These are phyloP conservation scores for Syrrhaptes paradoxus DNA, from an alignment of 2,113 vertebrate species.

Conservation along the genomic window DNA sequence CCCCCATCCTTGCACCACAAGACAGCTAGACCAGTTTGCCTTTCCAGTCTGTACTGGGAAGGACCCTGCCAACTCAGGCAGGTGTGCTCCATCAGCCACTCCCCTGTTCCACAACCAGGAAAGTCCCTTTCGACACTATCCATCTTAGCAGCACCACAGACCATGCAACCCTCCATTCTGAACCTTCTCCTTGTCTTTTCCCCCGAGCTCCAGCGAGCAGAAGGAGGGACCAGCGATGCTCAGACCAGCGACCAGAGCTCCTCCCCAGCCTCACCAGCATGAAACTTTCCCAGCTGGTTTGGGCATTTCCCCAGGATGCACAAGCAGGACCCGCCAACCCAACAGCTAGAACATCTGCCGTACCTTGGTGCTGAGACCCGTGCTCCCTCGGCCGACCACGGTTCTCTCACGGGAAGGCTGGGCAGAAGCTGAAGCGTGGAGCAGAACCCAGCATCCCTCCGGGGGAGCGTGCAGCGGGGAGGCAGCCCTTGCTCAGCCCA, in stretches of 20 bases:
- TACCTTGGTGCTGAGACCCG: accelerated
- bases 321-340: too few species aligned
- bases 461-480: too few species aligned
- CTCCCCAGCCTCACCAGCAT: neutral
- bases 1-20: neutral
- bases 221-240: too few species aligned
- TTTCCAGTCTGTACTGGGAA: accelerated
- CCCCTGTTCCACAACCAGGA: accelerated
- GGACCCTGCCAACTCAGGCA: neutral
- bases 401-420: neutral
- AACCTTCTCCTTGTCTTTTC: neutral
- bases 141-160: neutral
- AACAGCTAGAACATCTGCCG: accelerated
- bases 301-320: accelerated
- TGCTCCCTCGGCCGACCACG: accelerated
- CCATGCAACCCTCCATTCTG: neutral
- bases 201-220: too few species aligned
- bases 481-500: too few species aligned
- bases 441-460: neutral
- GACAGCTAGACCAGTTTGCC: too few species aligned
- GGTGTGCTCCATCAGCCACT: neutral
- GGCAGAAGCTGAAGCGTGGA: accelerated
- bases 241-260: neutral
- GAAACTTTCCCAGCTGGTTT: neutral
- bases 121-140: neutral